These are phyloP conservation scores for Urechis unicinctus DNA, from an alignment of 2,888 invertebrate genomes.

Conservation along the genomic window DNA sequence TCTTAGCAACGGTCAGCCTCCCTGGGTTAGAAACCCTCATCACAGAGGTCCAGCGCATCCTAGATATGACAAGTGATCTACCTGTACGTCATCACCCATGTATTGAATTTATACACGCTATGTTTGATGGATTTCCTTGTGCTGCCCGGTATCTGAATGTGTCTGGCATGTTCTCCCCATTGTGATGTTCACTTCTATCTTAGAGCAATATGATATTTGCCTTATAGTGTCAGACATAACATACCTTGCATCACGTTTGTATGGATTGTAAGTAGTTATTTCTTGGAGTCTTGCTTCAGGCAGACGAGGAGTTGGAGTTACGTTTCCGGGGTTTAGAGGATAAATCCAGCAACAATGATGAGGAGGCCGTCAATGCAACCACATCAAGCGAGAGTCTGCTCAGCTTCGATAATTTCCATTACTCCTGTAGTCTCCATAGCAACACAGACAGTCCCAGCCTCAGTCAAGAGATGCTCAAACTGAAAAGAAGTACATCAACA, in stretches of 20 bases:
- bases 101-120: background rate
- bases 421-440: conserved; percentile 6
- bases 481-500: too few species aligned
- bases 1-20: conserved; percentile 5
- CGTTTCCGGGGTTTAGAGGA: background rate
- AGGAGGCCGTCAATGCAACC: background rate
- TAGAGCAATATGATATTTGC: too few species aligned
- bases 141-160: too few species aligned
- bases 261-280: too few species aligned
- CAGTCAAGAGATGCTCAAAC: too few species aligned
- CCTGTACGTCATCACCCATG: conserved; percentile 7
- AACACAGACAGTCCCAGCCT: background rate
- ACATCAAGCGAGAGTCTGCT: background rate
- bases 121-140: too few species aligned
- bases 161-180: too few species aligned
- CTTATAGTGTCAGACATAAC: too few species aligned
- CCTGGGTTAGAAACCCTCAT: conserved; percentile 14
- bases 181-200: too few species aligned
- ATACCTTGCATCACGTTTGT: too few species aligned
- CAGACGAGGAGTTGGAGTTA: background rate
- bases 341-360: background rate
- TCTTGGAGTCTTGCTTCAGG: too few species aligned
- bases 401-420: background rate
- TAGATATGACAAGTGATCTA: conserved; percentile 12
- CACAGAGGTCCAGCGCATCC: conserved; percentile 28